Base-by-base conservation (phyloP, 2,888 invertebrate species). In the Microdon myrmicae region DNA sequence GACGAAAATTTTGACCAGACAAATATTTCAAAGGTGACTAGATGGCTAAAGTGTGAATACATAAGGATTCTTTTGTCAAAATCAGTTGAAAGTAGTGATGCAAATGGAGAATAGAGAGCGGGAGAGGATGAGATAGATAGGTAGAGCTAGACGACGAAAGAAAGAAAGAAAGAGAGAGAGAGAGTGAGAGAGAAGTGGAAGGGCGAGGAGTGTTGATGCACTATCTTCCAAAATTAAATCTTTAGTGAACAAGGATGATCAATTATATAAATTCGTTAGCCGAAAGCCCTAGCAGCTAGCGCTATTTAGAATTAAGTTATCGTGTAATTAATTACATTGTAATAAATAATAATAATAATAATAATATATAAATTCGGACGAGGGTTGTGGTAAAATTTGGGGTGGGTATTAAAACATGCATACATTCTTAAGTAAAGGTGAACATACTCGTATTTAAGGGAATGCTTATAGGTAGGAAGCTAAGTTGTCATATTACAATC, bases 381-480 rank as follows among this genome's bases (percentile, higher is more conserved):
- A n/a, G n/a, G n/a, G n/a, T n/a, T 32, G 28, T 14, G 26, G 31
- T 54, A 12, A 49, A 39, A 56, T 35, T 12, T 41, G 28, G 8
- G 31, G 23, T 34, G 7, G 25, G 8, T 34, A 13, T 28, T 31
- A 31, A 23, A 49, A 43, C 37, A 58, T 17, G 47, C 49, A 51
- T 26, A 58, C 35, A 58, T 44, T 58, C 58, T 51, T 58, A 53
- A 49, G 49, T 58, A 34, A 58, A 38, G 22, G 34, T 17, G 45
- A 37, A 51, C 45, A 38, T 44, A 58, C 53, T 9, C 32, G 25
- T 44, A 53, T 38, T 37, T 25, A 9, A 38, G 53, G 53, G 58
- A 53, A 17, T 39, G 8, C 8, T n/a, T n/a, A n/a, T n/a, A n/a
- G n/a, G n/a, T n/a, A n/a, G n/a, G n/a, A n/a, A n/a, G n/a, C n/a